Conservation (phyloP, 2,888 invertebrate genomes). For the Apoda limacodes region DNA sequence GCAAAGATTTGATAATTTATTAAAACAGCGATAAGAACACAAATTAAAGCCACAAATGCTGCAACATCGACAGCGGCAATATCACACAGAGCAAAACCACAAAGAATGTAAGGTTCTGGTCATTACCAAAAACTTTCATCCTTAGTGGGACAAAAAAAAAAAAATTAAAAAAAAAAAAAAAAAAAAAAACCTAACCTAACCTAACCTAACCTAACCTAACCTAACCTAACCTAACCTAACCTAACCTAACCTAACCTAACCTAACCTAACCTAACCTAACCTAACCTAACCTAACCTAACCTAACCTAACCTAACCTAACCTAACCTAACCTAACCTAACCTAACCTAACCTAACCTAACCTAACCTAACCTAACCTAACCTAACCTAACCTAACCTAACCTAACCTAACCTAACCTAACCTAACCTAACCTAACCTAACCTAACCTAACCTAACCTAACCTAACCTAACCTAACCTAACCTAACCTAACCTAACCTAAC, state of each 20-base stretch:
- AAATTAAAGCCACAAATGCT: too few relatives aligned
- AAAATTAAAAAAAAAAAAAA: constrained; percentile 10
- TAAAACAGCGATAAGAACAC: too few relatives aligned
- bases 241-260: constrained; percentile 15
- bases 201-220: constrained; percentile 15
- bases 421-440: too few relatives aligned
- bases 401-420: constrained; percentile 11
- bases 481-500: too few relatives aligned
- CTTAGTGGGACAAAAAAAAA: constrained; percentile 4
- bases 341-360: constrained; percentile 14
- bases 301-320: constrained; percentile 16
- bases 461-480: too few relatives aligned
- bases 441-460: too few relatives aligned
- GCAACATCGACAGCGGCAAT: too few relatives aligned
- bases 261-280: constrained; percentile 17
- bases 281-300: constrained; percentile 16
- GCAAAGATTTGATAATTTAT: too few relatives aligned
- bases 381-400: constrained; percentile 14
- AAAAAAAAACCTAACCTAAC: constrained; percentile 15
- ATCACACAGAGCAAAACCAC: too few relatives aligned
- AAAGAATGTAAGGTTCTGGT: too few relatives aligned
- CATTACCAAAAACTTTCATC: too few relatives aligned
- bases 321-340: constrained; percentile 15
- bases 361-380: constrained; percentile 14
- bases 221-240: constrained; percentile 15